Evolutionary conservation across 2,797 vertebrate species (phyloP).

Genomic region (Sebastiscus albofasciatus): DNA sequence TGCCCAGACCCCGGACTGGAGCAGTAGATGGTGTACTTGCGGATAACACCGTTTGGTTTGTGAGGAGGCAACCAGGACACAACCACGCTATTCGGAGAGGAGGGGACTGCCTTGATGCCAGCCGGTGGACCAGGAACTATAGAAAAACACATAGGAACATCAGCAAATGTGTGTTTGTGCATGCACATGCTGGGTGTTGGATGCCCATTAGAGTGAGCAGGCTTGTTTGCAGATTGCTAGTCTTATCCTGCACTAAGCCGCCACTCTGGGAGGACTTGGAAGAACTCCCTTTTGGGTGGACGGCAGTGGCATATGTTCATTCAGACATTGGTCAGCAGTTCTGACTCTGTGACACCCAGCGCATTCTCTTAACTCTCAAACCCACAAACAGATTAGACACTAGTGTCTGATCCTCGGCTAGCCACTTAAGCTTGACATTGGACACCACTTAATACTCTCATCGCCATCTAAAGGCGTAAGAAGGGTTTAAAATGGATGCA

Average conservation of each 20-base stretch:
- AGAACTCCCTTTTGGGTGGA: constrained; percentile 63
- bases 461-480: constrained; percentile 47
- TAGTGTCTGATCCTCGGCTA: constrained; percentile 69
- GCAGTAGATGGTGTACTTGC: constrained; percentile 99
- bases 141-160: constrained; percentile 42
- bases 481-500: constrained; percentile 47
- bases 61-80: constrained; percentile 96
- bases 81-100: constrained; percentile 94
- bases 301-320: constrained; percentile 76
- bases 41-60: constrained; percentile 97
- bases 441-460: constrained; percentile 62
- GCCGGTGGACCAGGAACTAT: constrained; percentile 96
- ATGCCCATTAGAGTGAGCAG: constrained; percentile 71
- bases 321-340: constrained; percentile 78
- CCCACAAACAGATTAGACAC: constrained; percentile 77
- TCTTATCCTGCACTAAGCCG: constrained; percentile 78
- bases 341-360: constrained; percentile 64
- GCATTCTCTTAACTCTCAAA: constrained; percentile 63
- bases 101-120: constrained; percentile 96
- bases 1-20: constrained; percentile 96
- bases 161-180: constrained; percentile 25
- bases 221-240: constrained; percentile 75
- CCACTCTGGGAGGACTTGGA: constrained; percentile 72
- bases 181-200: constrained; percentile 45
- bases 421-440: constrained; percentile 69